Evolutionary conservation across 1,140 invertebrate species (phyloP).

Genomic region (Planococcus citri): DNA sequence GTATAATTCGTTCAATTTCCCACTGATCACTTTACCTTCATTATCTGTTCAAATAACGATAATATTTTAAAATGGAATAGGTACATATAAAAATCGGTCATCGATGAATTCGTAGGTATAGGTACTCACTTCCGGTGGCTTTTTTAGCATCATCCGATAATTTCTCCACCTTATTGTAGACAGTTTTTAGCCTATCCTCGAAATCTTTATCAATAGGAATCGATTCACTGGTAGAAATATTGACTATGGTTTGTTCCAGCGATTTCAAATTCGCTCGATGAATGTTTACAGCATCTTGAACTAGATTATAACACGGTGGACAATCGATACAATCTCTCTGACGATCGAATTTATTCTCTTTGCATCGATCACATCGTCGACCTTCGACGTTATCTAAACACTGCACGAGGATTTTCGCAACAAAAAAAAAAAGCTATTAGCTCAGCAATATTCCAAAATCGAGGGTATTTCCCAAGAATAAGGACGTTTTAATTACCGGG

Average conservation of each 20-base stretch:
- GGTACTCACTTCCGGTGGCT: not conserved
- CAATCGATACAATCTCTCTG: conserved; percentile 78
- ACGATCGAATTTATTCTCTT: conserved; percentile 80
- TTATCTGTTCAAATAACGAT: not conserved
- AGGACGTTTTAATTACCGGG: conserved; percentile 46
- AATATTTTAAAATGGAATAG: no score
- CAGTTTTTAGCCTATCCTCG: conserved; percentile 54
- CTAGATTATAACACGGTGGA: conserved; percentile 84
- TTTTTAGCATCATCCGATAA: conserved; percentile 11
- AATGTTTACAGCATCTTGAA: conserved; percentile 70
- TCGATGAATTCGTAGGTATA: not conserved
- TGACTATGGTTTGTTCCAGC: conserved; percentile 52
- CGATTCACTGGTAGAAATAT: conserved; percentile 58
- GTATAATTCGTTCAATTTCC: not conserved
- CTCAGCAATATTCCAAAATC: conserved; percentile 17
- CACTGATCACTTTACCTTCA: not conserved
- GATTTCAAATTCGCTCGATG: conserved; percentile 64
- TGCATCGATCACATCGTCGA: conserved; percentile 77
- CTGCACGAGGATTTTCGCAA: conserved; percentile 30
- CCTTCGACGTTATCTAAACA: conserved; percentile 87
- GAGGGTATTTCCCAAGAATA: not conserved
- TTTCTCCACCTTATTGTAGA: conserved; percentile 53
- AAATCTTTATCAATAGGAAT: conserved; percentile 75
- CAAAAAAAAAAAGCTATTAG: conserved; percentile 24
- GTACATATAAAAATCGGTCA: not conserved